A percentile compares a stretch with the other conserved stretches of the same genome.
Conservation (phyloP, 2,797 vertebrate species). For the Etheostoma perlongum region DNA sequence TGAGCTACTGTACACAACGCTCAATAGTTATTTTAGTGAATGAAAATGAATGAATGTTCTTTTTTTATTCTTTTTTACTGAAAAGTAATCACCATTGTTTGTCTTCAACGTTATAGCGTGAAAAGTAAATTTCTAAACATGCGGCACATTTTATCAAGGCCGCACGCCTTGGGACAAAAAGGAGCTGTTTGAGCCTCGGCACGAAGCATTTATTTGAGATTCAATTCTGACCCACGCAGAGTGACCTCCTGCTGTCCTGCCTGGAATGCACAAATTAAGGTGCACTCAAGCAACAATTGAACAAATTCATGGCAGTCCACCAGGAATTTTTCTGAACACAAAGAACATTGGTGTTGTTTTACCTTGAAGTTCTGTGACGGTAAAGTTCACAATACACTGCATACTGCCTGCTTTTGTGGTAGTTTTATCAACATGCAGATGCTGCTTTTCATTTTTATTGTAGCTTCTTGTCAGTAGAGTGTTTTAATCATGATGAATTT, state of each 20-base stretch:
- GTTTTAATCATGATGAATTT: not conserved
- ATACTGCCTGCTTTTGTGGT: not conserved
- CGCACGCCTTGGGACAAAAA: conserved; percentile 51
- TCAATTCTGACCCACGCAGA: conserved; percentile 34
- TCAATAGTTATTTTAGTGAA: conserved; percentile 22
- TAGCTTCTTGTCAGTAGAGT: not conserved
- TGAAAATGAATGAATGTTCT: conserved; percentile 37
- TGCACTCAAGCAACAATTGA: conserved; percentile 67
- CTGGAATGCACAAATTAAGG: conserved; percentile 54
- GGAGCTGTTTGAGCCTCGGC: conserved; percentile 21
- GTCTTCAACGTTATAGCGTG: conserved; percentile 5
- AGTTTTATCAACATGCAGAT: not conserved
- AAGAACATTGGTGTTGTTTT: conserved; percentile 48
- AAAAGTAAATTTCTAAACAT: conserved; percentile 61
- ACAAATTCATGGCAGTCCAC: conserved; percentile 48
- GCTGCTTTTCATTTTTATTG: not conserved
- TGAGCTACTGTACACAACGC: conserved; percentile 14
- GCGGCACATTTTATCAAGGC: conserved; percentile 55
- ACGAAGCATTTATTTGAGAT: conserved; percentile 44
- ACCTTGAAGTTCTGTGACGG: conserved; percentile 35
- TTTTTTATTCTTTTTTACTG: conserved; percentile 43
- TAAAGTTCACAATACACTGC: conserved; percentile 12
- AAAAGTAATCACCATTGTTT: conserved; percentile 64
- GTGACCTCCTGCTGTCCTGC: conserved; percentile 44
- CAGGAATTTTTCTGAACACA: conserved; percentile 36